phyloP scores from a whole-genome alignment of 2,888 invertebrate genomes.

The Diogma glabrata region DNA sequence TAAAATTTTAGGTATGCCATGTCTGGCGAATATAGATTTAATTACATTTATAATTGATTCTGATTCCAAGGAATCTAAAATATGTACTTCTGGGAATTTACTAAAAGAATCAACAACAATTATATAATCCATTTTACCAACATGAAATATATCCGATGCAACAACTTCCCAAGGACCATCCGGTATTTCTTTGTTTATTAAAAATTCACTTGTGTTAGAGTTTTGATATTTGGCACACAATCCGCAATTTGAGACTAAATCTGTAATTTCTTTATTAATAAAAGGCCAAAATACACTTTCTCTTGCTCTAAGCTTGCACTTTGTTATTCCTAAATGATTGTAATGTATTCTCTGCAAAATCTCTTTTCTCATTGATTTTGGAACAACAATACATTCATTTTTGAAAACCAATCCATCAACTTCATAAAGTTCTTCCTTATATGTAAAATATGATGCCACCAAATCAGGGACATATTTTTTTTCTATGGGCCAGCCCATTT shows the following conservation, averaged over 20 bases:
- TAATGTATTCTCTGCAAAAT: background rate
- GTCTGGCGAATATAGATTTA: slow-evolving; percentile 18
- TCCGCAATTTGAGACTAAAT: background rate
- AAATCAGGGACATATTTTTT: slow-evolving; percentile 13
- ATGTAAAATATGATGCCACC: slow-evolving; percentile 7
- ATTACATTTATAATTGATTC: slow-evolving; percentile 14
- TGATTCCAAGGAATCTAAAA: slow-evolving; percentile 13
- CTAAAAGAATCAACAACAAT: slow-evolving; percentile 19
- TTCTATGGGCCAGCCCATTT: slow-evolving; percentile 15
- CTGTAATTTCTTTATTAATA: background rate
- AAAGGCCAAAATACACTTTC: background rate
- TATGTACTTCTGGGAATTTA: slow-evolving; percentile 18
- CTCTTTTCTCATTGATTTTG: slow-evolving; percentile 9
- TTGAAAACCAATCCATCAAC: slow-evolving; percentile 15
- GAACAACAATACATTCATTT: slow-evolving; percentile 13
- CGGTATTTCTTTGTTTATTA: background rate
- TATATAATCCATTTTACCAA: slow-evolving; percentile 8
- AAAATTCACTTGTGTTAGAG: background rate
- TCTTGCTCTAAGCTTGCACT: background rate
- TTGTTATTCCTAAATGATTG: background rate
- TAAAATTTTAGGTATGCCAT: slow-evolving; percentile 17
- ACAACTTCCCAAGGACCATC: slow-evolving; percentile 11
- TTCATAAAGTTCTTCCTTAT: slow-evolving; percentile 14
- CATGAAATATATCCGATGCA: slow-evolving; percentile 12
- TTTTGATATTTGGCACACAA: background rate